These are phyloP conservation scores for Pseudomugil gertrudae DNA, from an alignment of 2,797 vertebrate species.

Conservation along the genomic window DNA sequence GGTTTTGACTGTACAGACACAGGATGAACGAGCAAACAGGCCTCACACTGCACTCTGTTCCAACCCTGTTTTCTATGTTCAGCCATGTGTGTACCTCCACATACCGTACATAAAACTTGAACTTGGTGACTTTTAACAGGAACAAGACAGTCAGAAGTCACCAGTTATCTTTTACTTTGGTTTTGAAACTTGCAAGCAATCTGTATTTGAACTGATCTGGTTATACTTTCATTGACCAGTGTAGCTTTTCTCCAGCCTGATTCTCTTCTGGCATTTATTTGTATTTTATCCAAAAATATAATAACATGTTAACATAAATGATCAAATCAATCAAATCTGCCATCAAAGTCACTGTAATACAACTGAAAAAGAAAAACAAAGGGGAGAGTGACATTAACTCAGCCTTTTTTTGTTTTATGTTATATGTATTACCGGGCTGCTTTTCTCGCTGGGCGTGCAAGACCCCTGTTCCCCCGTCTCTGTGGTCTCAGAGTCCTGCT, in stretches of 20 bases:
- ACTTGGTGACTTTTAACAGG: constrained; percentile 44
- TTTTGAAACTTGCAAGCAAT: background rate
- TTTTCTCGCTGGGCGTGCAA: constrained; percentile 75
- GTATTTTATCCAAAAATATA: background rate
- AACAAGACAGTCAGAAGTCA: constrained; percentile 16
- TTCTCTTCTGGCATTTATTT: constrained; percentile 4
- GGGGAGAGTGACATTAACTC: too few relatives aligned
- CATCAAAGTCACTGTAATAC: background rate
- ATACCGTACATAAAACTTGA: constrained; percentile 11
- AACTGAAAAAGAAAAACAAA: background rate
- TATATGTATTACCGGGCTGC: constrained; percentile 73
- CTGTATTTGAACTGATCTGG: constrained; percentile 4
- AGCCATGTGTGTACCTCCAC: constrained; percentile 15
- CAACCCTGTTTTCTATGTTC: constrained; percentile 42
- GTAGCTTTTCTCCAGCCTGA: constrained; percentile 1
- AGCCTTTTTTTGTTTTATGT: constrained; percentile 5
- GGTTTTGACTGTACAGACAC: constrained; percentile 60
- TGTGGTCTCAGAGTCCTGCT: constrained; percentile 80
- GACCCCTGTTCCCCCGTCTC: constrained; percentile 73
- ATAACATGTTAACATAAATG: too few relatives aligned
- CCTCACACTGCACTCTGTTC: constrained; percentile 18
- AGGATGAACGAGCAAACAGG: constrained; percentile 31
- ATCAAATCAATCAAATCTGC: too few relatives aligned
- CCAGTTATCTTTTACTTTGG: constrained; percentile 12
- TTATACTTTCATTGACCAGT: background rate